Conservation (phyloP, 2,113 vertebrate species). For the Cathartes aura region DNA sequence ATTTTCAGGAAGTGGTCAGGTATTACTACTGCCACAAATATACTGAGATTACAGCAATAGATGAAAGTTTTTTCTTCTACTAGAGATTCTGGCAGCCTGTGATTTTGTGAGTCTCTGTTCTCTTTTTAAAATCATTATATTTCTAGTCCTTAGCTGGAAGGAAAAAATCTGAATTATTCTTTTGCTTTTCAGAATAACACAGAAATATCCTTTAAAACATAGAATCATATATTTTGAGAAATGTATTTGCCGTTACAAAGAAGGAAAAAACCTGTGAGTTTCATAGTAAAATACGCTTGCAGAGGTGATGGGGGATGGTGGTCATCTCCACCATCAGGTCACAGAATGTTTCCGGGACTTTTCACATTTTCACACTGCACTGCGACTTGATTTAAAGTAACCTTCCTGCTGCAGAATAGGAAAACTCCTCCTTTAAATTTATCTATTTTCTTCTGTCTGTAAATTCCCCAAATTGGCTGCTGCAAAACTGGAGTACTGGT, state of each 20-base stretch:
- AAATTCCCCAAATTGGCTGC: not conserved
- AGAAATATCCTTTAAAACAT: not conserved
- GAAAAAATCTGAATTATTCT: not conserved
- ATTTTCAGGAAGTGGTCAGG: not conserved
- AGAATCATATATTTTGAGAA: not conserved
- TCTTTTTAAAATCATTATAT: not conserved
- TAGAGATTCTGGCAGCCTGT: not conserved
- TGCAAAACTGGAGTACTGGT: not conserved
- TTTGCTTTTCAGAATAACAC: not conserved
- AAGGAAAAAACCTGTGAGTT: not conserved
- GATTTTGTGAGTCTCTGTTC: not conserved
- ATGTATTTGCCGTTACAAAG: not conserved
- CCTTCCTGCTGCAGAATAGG: not conserved
- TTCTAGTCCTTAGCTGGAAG: not conserved
- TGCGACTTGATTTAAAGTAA: not conserved
- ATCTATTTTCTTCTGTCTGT: not conserved
- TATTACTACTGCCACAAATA: not conserved
- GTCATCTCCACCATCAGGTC: not conserved
- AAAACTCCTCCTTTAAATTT: not conserved
- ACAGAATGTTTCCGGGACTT: not conserved
- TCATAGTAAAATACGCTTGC: not conserved
- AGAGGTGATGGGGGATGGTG: not conserved
- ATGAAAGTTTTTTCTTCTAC: not conserved
- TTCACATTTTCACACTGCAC: not conserved
- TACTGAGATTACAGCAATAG: not conserved